These are phyloP conservation scores for Drosophila pandora DNA, from an alignment of 1,140 invertebrate species.

Conservation along the genomic window DNA sequence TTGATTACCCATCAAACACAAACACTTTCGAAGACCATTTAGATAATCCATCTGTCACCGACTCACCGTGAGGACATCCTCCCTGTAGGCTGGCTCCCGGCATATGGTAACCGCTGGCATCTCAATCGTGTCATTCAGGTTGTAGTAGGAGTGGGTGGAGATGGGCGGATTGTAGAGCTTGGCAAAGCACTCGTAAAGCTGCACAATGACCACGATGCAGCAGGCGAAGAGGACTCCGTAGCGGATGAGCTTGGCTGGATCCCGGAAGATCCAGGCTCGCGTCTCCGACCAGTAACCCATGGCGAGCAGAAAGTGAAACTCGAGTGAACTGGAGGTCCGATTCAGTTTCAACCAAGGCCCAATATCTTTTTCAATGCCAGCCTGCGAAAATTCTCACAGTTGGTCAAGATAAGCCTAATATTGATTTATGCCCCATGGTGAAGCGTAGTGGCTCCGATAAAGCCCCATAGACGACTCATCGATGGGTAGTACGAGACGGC, in stretches of 20 bases:
- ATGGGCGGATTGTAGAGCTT: constrained; percentile 86
- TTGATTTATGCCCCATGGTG: constrained; percentile 65
- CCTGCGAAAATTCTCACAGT: constrained; percentile 65
- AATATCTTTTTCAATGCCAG: constrained; percentile 30
- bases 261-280: constrained; percentile 68
- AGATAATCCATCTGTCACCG: background rate
- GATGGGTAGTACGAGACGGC: constrained; percentile 3
- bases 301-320: constrained; percentile 51
- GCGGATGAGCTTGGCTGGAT: constrained; percentile 79
- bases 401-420: constrained; percentile 68
- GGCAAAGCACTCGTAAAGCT: constrained; percentile 85
- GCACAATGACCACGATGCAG: constrained; percentile 77
- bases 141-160: constrained; percentile 87
- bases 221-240: constrained; percentile 77
- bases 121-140: constrained; percentile 86
- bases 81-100: constrained; percentile 86
- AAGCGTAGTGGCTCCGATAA: constrained; percentile 41
- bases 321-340: constrained; percentile 41
- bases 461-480: constrained; percentile 6
- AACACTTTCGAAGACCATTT: background rate
- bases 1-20: too few species aligned
- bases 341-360: constrained; percentile 20
- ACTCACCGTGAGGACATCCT: constrained; percentile 85
- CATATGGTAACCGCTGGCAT: constrained; percentile 88
- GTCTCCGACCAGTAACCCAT: constrained; percentile 81